Conservation (phyloP, 2,797 vertebrate species). For the Halcyon smyrnensis region DNA sequence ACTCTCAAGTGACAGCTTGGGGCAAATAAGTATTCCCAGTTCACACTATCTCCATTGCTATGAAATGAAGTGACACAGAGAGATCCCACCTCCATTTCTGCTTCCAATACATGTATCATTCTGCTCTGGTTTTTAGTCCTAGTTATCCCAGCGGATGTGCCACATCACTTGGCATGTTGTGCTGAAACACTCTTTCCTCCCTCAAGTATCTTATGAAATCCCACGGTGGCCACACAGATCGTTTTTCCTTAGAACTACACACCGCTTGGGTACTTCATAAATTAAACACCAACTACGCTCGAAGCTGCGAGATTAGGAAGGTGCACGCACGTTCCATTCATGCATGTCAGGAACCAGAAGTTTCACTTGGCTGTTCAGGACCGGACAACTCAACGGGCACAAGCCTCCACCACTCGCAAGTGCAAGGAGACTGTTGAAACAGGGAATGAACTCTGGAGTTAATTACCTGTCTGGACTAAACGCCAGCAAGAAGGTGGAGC, state of each 20-base stretch:
- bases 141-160: not conserved
- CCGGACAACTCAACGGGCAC: not conserved
- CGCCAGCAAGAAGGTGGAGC: conserved; percentile 97
- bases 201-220: not conserved
- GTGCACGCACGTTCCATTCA: not conserved
- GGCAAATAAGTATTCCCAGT: not conserved
- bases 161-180: not conserved
- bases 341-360: not conserved
- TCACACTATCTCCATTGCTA: not conserved
- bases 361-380: not conserved
- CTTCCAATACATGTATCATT: not conserved
- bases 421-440: conserved; percentile 37
- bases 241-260: not conserved
- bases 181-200: not conserved
- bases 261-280: not conserved
- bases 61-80: not conserved
- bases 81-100: not conserved
- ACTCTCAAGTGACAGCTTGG: not conserved
- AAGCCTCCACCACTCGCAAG: not conserved
- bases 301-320: not conserved
- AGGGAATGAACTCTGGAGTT: conserved; percentile 45
- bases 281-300: not conserved
- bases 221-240: not conserved
- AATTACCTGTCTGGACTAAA: conserved; percentile 98
- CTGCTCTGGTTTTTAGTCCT: not conserved